Evolutionary conservation across 2,888 invertebrate genomes (phyloP), one percentile per base, ranked within the genome.

Genomic region (Pemphredon lugubris): DNA sequence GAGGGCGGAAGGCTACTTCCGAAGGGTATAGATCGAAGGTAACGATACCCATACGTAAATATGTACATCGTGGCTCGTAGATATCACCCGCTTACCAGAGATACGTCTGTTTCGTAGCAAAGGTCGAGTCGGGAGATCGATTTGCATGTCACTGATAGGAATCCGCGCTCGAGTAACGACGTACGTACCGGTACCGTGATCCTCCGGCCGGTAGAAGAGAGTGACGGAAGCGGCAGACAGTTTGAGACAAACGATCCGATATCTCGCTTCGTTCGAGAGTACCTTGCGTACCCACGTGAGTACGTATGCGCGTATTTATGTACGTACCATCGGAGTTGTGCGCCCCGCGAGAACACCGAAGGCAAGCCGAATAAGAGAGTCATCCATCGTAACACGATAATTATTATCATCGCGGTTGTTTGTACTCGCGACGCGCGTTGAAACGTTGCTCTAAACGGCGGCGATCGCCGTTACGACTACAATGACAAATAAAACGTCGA

Each of bases 141-240:
- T 83, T 82, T 78, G 77, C 83, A 75, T 82, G 83, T 83, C 83
- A 83, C 77, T 79, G 82, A 83, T 83, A 79, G 73, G 76, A 77
- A 82, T 81, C 82, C 81, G 74, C 81, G 74, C 73, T 66, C 69
- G 74, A 66, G 73, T 75, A 81, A 81, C 73, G 75, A 73, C 76
- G 66, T 55, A 48, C 59, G 48, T 39, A 51, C n/a, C 50, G 48
- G 60, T 72, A 63, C 54, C 47, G 58, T 57, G 73, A 79, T 74
- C 61, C 65, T 37, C 53, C 45, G 50, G 47, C 67, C 66, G 59
- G 48, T 63, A 66, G 69, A 44, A 59, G 26, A 47, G 74, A 73
- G 75, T 81, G 79, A 83, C 83, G 81, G 77, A 74, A 75, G 66
- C 75, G 73, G 65, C 70, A 50, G 78, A 79, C 81, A 76, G 73